phyloP scores from a whole-genome alignment of 2,888 invertebrate genomes.

The Leptodirus hochenwartii region DNA sequence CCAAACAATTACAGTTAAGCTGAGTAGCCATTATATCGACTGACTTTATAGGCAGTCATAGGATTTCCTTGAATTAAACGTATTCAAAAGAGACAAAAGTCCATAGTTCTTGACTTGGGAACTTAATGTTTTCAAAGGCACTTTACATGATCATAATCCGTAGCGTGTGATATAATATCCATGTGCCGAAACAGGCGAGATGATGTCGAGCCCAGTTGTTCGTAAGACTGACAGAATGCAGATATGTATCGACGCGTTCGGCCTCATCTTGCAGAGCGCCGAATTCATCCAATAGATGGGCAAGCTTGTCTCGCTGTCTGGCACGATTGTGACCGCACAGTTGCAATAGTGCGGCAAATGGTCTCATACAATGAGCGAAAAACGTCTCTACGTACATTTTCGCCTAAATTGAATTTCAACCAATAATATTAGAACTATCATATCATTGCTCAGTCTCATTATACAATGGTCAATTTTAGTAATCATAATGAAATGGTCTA shows the following conservation, averaged over 20 bases:
- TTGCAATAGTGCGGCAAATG: slow-evolving; percentile 72
- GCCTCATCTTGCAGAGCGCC: slow-evolving; percentile 84
- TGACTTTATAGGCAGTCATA: too few relatives aligned
- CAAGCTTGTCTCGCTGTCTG: slow-evolving; percentile 84
- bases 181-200: slow-evolving; percentile 77
- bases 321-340: slow-evolving; percentile 91
- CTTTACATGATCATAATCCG: slow-evolving; percentile 87
- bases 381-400: slow-evolving; percentile 82
- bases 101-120: too few relatives aligned
- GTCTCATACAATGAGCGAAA: slow-evolving; percentile 67
- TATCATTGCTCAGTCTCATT: too few relatives aligned
- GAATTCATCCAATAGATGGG: slow-evolving; percentile 77
- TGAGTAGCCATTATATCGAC: too few relatives aligned
- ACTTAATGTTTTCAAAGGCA: too few relatives aligned
- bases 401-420: too few relatives aligned
- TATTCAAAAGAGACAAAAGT: too few relatives aligned
- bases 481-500: too few relatives aligned
- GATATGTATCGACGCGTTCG: slow-evolving; percentile 72
- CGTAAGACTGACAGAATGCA: slow-evolving; percentile 50
- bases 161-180: slow-evolving; percentile 88
- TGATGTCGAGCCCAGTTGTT: slow-evolving; percentile 52
- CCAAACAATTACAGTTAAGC: too few relatives aligned
- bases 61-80: too few relatives aligned
- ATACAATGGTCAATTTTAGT: too few relatives aligned
- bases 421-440: slow-evolving; percentile 13